Conservation (phyloP, 2,888 invertebrate species). For the Stegana nigrithorax region DNA sequence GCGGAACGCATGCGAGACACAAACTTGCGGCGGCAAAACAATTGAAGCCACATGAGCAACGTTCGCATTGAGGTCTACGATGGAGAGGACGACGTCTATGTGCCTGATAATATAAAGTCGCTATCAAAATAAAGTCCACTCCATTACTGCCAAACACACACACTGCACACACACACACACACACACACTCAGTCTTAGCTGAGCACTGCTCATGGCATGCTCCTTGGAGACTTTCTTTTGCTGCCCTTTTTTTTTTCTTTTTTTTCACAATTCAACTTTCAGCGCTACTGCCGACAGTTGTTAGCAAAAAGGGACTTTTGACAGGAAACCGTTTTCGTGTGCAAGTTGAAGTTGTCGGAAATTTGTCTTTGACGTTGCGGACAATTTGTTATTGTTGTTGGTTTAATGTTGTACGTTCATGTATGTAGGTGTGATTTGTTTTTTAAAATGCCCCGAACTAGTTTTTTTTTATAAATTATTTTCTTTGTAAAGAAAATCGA, state of each 20-base stretch:
- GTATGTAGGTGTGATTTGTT: slow-evolving; percentile 55
- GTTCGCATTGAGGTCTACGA: too few relatives aligned
- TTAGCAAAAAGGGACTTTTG: neutral
- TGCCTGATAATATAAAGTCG: neutral
- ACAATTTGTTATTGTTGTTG: too few relatives aligned
- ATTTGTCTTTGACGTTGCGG: slow-evolving; percentile 44
- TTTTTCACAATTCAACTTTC: neutral
- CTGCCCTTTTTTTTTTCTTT: slow-evolving; percentile 1
- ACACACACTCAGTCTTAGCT: too few relatives aligned
- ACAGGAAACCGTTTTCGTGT: slow-evolving; percentile 27
- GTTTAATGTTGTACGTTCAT: too few relatives aligned
- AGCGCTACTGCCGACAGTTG: neutral
- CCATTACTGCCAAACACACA: too few relatives aligned
- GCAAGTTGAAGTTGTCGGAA: slow-evolving; percentile 44
- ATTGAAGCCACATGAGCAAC: too few relatives aligned
- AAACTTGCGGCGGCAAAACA: neutral
- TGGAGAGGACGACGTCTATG: neutral
- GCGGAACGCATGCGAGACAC: neutral
- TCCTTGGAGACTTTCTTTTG: slow-evolving; percentile 22
- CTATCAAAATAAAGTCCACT: neutral
- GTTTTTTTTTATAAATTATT: too few relatives aligned
- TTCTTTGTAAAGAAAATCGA: too few relatives aligned
- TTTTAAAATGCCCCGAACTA: too few relatives aligned
- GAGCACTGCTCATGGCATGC: too few relatives aligned
- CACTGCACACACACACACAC: too few relatives aligned